These are phyloP conservation scores for Leptinotarsa lineolata DNA, from an alignment of 1,140 invertebrate species.

Conservation along the genomic window DNA sequence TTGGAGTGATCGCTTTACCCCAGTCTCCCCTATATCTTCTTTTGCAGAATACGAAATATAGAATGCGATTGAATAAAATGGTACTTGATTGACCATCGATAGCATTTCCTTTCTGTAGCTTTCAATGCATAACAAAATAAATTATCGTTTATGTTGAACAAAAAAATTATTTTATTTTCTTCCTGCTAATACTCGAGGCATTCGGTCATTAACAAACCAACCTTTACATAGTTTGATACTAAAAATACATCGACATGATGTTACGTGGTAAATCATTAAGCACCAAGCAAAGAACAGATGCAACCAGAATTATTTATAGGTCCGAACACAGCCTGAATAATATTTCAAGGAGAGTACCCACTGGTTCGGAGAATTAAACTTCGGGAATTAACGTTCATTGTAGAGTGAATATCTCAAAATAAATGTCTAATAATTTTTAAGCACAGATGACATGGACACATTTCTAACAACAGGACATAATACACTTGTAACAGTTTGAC, in stretches of 20 bases:
- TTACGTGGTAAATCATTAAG: slow-evolving; percentile 23
- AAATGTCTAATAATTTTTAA: neutral
- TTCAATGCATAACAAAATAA: no score
- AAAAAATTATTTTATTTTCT: neutral
- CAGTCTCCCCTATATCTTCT: no score
- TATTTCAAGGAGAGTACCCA: slow-evolving; percentile 21
- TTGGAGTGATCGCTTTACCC: no score
- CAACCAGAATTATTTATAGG: slow-evolving; percentile 21
- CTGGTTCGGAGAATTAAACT: slow-evolving; percentile 12
- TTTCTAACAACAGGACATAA: no score
- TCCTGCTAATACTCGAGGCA: slow-evolving; percentile 6
- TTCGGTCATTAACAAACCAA: slow-evolving; percentile 17
- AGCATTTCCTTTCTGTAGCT: no score
- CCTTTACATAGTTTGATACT: slow-evolving; percentile 19
- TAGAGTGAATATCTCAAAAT: neutral
- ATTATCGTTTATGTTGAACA: no score
- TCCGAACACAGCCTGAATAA: slow-evolving; percentile 8
- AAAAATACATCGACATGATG: slow-evolving; percentile 15
- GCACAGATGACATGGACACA: neutral
- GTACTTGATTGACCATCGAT: no score
- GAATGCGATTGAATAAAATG: no score
- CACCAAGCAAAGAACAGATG: slow-evolving; percentile 16
- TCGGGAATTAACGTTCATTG: slow-evolving; percentile 4
- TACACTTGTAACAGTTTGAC: no score
- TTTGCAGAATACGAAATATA: no score